phyloP scores from a whole-genome alignment of 2,113 vertebrate genomes.

The Pionites leucogaster region DNA sequence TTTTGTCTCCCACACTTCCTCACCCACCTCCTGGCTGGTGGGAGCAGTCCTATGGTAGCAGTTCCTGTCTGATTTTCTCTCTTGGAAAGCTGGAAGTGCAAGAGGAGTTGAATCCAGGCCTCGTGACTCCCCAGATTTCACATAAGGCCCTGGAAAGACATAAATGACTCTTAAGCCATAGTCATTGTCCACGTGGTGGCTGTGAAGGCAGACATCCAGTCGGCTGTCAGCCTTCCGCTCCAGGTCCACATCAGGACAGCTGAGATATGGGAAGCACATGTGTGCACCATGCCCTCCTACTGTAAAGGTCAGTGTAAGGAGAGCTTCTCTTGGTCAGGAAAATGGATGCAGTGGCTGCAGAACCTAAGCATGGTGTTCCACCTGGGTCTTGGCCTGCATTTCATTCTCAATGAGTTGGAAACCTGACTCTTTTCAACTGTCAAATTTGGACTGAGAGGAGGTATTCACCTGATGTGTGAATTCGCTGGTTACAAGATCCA shows the following conservation, averaged over 20 bases:
- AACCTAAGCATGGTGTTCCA: neutral
- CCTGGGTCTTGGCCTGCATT: fast-evolving
- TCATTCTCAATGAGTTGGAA: neutral
- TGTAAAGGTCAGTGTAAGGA: neutral
- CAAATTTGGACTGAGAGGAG: fast-evolving
- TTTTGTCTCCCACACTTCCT: neutral
- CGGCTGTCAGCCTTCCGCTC: neutral
- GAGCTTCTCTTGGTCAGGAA: neutral
- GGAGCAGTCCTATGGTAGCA: neutral
- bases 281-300: neutral
- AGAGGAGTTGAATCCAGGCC: neutral
- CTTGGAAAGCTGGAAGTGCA: neutral
- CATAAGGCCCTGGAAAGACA: neutral
- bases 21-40: neutral
- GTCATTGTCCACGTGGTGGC: neutral
- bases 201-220: neutral
- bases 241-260: neutral
- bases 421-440: neutral
- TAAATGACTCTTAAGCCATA: fast-evolving
- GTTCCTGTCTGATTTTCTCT: neutral
- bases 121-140: neutral
- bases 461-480: neutral
- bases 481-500: neutral
- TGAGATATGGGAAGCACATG: fast-evolving
- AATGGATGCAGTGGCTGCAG: fast-evolving